Evolutionary conservation across 2,113 vertebrate genomes (phyloP), one percentile per base, ranked within the genome.

Genomic region (Pelmatolapia mariae): DNA sequence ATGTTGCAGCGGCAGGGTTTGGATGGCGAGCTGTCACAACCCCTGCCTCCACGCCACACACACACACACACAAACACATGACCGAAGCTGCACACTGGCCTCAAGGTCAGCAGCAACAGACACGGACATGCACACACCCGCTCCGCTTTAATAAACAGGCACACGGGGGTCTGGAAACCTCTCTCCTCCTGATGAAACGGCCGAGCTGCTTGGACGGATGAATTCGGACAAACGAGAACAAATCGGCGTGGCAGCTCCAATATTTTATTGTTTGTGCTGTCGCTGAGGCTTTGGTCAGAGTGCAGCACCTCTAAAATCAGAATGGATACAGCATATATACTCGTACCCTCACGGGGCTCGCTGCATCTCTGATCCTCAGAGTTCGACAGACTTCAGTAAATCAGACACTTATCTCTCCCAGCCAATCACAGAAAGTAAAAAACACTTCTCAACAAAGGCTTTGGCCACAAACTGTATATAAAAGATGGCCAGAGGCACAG

Each of bases 1-100:
- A 95, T 96, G 95, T 92, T 87, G 79, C 84, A 84, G 84, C 84
- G 53, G 93, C 31, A 84, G 82, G 91, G 80, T 93, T 88, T 92
- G 86, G 89, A 91, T 91, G 84, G 86, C 83, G 56, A 92, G 84
- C 88, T 89, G 89, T 91, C 91, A 86, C 88, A 86, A 85, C 78
- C 57, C 89, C 86, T 66, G 53, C 47, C 78, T 59, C 52, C 24
- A 86, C 31, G 15, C 8, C 79, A 24, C 31, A 12, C 53, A 54
- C 53, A 11, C n/a, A 54, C 19, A 16, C 66, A 18, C 29, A 29
- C 40, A 63, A 2, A 19, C 24, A 31, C 24, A 9, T 5, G 15
- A 61, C 84, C 3, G 12, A 83, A 81, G 87, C 73, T 87, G 43
- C 83, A 26, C 16, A 86, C 88, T 71, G 52, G 87, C 83, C 78